These are phyloP conservation scores for Rotaria socialis DNA, from an alignment of 2,888 invertebrate genomes.

Conservation along the genomic window DNA sequence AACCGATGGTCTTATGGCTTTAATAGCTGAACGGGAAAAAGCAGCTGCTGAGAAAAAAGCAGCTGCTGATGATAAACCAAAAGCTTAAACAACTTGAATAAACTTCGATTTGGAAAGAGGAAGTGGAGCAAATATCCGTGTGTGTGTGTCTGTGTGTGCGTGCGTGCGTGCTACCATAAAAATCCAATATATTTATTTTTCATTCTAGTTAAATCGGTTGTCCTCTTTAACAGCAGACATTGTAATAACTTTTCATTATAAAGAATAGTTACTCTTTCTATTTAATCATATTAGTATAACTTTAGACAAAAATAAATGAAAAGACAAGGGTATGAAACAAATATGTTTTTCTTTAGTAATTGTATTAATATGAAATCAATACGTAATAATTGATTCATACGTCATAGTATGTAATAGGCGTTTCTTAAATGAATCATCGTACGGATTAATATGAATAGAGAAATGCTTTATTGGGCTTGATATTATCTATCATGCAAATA, in stretches of 20 bases:
- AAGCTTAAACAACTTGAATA: neutral
- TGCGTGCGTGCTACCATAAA: neutral
- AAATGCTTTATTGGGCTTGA: no score
- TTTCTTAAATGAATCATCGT: no score
- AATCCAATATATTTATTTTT: neutral
- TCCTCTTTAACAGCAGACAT: neutral
- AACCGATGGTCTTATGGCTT: constrained; percentile 67
- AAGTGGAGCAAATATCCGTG: neutral
- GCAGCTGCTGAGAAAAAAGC: neutral
- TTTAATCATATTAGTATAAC: neutral
- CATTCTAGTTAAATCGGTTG: neutral
- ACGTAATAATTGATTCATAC: no score
- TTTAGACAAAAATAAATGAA: neutral
- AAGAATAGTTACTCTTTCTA: neutral
- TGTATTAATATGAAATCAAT: no score
- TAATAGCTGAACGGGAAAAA: constrained; percentile 49
- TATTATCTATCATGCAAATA: no score
- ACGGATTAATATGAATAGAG: no score
- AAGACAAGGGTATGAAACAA: no score
- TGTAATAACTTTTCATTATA: neutral
- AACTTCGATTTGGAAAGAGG: neutral
- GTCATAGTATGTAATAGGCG: no score
- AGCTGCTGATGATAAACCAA: neutral
- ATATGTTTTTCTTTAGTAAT: no score
- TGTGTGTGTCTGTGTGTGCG: neutral